Base-by-base conservation (phyloP, 2,113 vertebrate species). In the Nasalis larvatus region DNA sequence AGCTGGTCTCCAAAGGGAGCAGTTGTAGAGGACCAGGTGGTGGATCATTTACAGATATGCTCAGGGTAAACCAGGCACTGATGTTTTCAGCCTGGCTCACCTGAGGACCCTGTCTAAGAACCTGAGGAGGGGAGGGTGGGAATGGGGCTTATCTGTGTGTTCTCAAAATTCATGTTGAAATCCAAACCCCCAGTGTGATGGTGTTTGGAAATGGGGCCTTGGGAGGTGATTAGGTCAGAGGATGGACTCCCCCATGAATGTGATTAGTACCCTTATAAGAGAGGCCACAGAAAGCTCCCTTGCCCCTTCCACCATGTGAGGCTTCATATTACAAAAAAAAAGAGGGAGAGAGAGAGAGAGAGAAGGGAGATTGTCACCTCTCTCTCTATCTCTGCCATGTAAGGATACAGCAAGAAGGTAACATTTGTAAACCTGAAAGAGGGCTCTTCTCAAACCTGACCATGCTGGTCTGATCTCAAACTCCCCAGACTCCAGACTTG, bases 51-150 rank as follows among this genome's bases (percentile, higher is more conserved):
- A 86, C 10, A 88, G 4, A 35, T 30, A 27, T 25, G n/a, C 25
- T 88, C 4, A n/a, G 4, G 37, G 21, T 52, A 68, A 88, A 76
- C 4, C 30, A 88, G 69, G 20, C 25, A 25, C 58, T 11, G 45
- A 42, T 40, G 32, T 20, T 52, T 71, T 6, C 3, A 40, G 45
- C 17, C 32, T 47, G 63, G 37, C 12, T 89, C n/a, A n/a, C 8
- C 27, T 4, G 42, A 78, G 60, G 35, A 14, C 12, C 60, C 30
- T 63, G 27, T 7, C 20, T 17, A 40, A 82, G 4, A 66, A 86
- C n/a, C 3, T 27, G n/a, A 37, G 40, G 12, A 68, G 12, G 12
- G 0, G 32, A 89, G 35, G 8, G 1, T 13, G 37, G 13, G 1
- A 14, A 60, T 35, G 56, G 20, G 37, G 23, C 30, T 71, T 17